A percentile compares a stretch with the other conserved stretches of the same genome.
Conservation (phyloP, 2,888 invertebrate genomes). For the Ectemnius continuus region DNA sequence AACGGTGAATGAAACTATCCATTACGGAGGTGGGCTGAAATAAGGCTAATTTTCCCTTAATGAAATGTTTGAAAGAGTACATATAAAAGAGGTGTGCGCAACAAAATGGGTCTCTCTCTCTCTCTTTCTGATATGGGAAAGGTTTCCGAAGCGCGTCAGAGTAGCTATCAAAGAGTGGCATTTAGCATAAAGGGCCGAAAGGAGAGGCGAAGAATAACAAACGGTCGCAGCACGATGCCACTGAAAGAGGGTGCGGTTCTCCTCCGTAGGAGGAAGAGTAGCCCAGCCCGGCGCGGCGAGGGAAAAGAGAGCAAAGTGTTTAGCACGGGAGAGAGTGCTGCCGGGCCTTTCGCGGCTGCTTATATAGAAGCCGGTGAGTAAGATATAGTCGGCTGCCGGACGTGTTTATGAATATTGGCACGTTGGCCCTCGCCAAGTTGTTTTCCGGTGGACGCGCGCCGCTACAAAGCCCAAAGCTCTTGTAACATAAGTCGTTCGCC, state of each 20-base stretch:
- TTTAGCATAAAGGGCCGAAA: too few species aligned
- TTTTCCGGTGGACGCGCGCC: slow-evolving; percentile 30
- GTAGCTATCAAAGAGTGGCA: too few species aligned
- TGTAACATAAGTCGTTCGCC: slow-evolving; percentile 48
- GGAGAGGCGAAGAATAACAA: background rate
- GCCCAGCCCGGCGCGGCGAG: too few species aligned
- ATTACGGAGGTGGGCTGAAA: too few species aligned
- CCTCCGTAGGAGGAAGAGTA: background rate
- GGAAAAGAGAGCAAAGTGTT: too few species aligned
- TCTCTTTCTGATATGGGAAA: background rate
- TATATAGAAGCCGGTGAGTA: slow-evolving; percentile 50
- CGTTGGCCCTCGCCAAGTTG: slow-evolving; percentile 46
- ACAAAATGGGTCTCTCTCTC: too few species aligned
- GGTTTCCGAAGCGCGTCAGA: background rate
- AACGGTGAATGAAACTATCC: too few species aligned
- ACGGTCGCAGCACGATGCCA: slow-evolving; percentile 1
- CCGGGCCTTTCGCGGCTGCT: slow-evolving; percentile 46
- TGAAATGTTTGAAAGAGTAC: too few species aligned
- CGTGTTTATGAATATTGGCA: slow-evolving; percentile 73
- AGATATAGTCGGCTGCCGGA: slow-evolving; percentile 54
- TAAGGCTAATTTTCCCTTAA: too few species aligned
- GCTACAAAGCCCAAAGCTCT: slow-evolving; percentile 37
- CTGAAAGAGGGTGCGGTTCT: background rate
- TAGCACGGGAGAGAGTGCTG: slow-evolving; percentile 12
- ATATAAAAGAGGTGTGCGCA: too few species aligned